phyloP scores from a whole-genome alignment of 2,797 vertebrate genomes.

The Vultur gryphus region DNA sequence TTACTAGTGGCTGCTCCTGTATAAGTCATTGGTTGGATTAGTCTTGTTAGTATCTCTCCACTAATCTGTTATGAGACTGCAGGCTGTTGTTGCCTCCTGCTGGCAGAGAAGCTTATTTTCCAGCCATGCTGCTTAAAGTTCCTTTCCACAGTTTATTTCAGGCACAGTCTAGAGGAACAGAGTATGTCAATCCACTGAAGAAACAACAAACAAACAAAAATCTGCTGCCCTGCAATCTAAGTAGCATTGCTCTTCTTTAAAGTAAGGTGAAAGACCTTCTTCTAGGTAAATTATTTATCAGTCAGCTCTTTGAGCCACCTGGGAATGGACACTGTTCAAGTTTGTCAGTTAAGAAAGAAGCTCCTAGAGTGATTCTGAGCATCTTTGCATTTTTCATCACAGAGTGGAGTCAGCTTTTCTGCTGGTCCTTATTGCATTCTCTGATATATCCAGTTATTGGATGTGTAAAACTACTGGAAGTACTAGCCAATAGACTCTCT shows the following conservation, averaged over 20 bases:
- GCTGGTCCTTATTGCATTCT: neutral
- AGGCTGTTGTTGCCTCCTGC: neutral
- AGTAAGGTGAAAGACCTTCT: neutral
- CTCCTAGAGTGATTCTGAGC: neutral
- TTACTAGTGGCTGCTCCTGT: neutral
- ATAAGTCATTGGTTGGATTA: neutral
- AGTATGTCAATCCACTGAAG: neutral
- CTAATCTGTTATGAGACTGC: neutral
- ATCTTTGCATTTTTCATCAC: neutral
- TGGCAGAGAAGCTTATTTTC: neutral
- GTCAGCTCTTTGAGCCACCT: neutral
- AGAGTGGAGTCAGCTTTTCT: neutral
- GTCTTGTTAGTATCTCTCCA: neutral
- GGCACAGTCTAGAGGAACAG: neutral
- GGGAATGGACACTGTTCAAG: neutral
- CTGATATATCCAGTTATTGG: neutral
- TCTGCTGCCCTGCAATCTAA: neutral
- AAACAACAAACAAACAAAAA: neutral
- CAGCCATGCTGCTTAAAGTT: neutral
- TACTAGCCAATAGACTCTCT: neutral
- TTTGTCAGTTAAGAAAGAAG: neutral
- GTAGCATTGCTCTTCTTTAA: neutral
- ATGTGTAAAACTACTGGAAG: neutral
- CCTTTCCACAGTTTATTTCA: neutral
- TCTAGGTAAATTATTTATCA: neutral